Evolutionary conservation across 2,888 invertebrate genomes (phyloP).

Genomic region (Agonum fuliginosum): DNA sequence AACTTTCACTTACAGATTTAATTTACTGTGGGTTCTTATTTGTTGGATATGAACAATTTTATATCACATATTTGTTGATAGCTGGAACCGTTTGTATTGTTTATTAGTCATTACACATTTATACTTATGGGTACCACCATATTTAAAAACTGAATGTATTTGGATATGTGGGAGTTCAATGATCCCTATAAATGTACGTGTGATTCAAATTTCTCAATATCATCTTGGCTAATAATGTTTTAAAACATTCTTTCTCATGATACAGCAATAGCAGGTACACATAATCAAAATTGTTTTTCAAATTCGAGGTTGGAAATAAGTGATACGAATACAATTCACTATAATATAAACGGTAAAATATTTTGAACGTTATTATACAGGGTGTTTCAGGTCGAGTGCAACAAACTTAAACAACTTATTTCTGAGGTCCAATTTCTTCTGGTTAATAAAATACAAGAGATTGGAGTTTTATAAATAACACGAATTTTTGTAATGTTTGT

Average conservation of each 20-base stretch:
- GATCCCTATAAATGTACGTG: not conserved
- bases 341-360: too few relatives aligned
- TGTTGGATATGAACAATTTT: conserved; percentile 8
- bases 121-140: not conserved
- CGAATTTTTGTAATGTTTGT: too few relatives aligned
- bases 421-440: too few relatives aligned
- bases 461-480: too few relatives aligned
- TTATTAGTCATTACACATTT: not conserved
- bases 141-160: not conserved
- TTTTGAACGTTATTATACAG: too few relatives aligned
- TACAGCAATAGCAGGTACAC: too few relatives aligned
- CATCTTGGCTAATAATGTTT: not conserved
- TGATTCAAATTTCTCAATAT: conserved; percentile 13
- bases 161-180: conserved; percentile 18
- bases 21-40: not conserved
- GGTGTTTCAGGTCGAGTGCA: too few relatives aligned
- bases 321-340: too few relatives aligned
- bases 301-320: too few relatives aligned
- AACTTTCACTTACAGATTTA: conserved; percentile 1
- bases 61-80: conserved; percentile 14
- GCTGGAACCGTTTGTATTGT: not conserved
- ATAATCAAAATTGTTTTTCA: too few relatives aligned
- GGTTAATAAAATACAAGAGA: too few relatives aligned
- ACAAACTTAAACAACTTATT: too few relatives aligned
- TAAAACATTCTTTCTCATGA: not conserved